These are phyloP conservation scores for Pachycephala philippinensis DNA, from an alignment of 2,113 vertebrate genomes.

Conservation along the genomic window DNA sequence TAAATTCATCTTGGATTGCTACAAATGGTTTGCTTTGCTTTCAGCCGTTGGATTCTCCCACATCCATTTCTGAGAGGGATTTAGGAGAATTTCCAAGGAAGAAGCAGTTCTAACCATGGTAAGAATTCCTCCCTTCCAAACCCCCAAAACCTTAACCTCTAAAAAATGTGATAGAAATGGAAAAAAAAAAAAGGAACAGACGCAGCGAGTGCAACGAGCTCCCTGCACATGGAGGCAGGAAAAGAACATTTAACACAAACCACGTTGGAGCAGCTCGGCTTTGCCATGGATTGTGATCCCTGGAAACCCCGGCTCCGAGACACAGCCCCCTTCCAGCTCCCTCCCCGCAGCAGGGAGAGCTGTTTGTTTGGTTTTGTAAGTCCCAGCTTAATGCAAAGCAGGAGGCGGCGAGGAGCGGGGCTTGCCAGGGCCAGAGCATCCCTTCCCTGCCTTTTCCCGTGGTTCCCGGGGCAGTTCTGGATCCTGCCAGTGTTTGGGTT, in stretches of 20 bases:
- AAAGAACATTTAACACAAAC: not conserved
- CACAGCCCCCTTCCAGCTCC: not conserved
- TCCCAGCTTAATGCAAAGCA: not conserved
- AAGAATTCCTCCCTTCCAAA: not conserved
- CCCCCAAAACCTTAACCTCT: not conserved
- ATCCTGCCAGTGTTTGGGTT: not conserved
- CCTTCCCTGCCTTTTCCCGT: not conserved
- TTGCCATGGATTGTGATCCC: not conserved
- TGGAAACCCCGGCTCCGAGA: not conserved
- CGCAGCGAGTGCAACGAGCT: not conserved
- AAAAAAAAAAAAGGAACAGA: not conserved
- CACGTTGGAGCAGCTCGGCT: not conserved
- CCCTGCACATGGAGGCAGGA: not conserved
- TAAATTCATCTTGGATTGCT: not conserved
- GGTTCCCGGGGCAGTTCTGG: not conserved
- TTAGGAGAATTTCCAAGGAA: not conserved
- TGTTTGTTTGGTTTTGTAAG: not conserved
- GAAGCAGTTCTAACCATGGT: not conserved
- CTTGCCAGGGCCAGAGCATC: not conserved
- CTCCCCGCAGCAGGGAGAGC: not conserved
- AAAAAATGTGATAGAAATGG: not conserved
- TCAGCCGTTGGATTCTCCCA: not conserved
- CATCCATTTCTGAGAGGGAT: not conserved
- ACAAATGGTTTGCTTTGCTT: not conserved
- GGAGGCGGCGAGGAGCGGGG: not conserved